Conservation (phyloP, 2,888 invertebrate species). For the Catotricha subobsoleta region DNA sequence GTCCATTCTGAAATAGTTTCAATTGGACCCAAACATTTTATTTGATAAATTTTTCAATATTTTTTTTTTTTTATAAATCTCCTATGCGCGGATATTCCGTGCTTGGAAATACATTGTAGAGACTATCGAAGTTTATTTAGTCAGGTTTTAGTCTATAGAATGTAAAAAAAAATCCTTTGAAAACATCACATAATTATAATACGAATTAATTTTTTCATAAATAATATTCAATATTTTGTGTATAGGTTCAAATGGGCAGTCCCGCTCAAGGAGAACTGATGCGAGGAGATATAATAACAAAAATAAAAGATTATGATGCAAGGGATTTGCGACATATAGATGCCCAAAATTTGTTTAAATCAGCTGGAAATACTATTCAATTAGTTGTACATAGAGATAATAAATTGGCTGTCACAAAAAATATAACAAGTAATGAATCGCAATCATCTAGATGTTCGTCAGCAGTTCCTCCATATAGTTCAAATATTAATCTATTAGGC, state of each 20-base stretch:
- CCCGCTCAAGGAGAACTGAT: conserved; percentile 71
- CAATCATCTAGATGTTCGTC: conserved; percentile 30
- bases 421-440: conserved; percentile 30
- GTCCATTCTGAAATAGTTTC: no score
- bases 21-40: no score
- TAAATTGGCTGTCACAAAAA: conserved; percentile 28
- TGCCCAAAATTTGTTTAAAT: conserved; percentile 73
- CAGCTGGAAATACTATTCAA: conserved; percentile 59
- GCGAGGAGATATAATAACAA: conserved; percentile 77
- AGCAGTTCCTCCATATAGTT: conserved; percentile 20
- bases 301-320: conserved; percentile 78
- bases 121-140: no score
- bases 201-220: no score
- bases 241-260: conserved; percentile 71
- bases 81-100: no score
- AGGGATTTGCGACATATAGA: conserved; percentile 76
- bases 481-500: conserved; percentile 11
- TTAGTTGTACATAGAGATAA: conserved; percentile 54
- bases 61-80: no score
- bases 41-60: no score
- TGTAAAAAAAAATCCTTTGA: no score
- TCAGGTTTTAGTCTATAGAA: no score
- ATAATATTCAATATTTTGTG: no score
- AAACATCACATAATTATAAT: no score
- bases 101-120: no score